Percentiles rank a stretch among this genome's conserved stretches.
Conservation (phyloP, 1,140 invertebrate species). For the Copidosoma floridanum region DNA sequence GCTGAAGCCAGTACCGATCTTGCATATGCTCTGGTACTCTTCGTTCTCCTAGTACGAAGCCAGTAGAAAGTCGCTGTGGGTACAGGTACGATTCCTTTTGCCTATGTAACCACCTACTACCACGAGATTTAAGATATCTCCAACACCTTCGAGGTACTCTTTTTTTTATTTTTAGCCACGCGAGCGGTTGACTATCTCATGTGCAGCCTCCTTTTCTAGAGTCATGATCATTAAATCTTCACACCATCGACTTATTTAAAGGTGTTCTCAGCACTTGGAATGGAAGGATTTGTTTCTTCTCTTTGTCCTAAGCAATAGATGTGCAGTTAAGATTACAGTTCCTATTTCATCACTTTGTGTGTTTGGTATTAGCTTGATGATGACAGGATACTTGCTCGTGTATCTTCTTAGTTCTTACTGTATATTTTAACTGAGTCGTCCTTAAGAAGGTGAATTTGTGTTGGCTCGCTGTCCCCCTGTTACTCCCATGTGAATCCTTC, state of each 20-base stretch:
- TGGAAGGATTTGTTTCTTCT: constrained; percentile 88
- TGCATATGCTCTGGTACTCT: constrained; percentile 90
- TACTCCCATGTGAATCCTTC: constrained; percentile 96
- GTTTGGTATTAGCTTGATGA: constrained; percentile 74
- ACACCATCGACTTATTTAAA: constrained; percentile 84
- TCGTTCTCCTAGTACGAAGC: constrained; percentile 94
- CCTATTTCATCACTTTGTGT: constrained; percentile 64
- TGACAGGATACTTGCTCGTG: constrained; percentile 96
- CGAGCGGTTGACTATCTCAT: constrained; percentile 97
- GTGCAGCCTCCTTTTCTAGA: constrained; percentile 86
- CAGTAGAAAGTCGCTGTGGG: constrained; percentile 93
- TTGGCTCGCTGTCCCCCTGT: constrained; percentile 99
- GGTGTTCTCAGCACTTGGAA: constrained; percentile 94
- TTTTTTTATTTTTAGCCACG: constrained; percentile 98
- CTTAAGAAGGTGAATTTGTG: constrained; percentile 82
- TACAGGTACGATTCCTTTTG: constrained; percentile 90
- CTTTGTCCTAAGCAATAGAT: constrained; percentile 93
- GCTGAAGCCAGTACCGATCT: constrained; percentile 96
- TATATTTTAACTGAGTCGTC: constrained; percentile 78
- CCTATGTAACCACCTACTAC: constrained; percentile 95
- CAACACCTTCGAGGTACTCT: constrained; percentile 93
- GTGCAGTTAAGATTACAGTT: constrained; percentile 95
- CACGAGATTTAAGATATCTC: constrained; percentile 92
- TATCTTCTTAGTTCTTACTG: constrained; percentile 97
- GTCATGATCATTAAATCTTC: constrained; percentile 99